phyloP scores from a whole-genome alignment of 2,888 invertebrate genomes.

The Diogma glabrata region DNA sequence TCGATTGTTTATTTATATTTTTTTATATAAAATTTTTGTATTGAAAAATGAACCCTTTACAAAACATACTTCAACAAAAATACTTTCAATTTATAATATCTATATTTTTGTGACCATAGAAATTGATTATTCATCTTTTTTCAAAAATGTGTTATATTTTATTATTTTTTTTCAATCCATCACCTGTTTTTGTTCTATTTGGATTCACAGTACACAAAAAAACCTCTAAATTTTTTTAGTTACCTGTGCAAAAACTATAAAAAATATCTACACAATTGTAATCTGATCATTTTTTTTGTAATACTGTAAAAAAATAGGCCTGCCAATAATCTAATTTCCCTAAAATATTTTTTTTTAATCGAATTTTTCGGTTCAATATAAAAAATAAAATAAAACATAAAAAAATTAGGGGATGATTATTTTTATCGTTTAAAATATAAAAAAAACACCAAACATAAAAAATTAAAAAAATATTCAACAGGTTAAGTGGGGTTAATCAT shows the following conservation, averaged over 20 bases:
- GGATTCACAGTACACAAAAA: background rate
- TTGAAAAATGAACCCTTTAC: background rate
- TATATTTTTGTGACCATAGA: too few species aligned
- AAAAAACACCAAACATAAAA: background rate
- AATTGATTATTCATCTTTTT: conserved; percentile 3
- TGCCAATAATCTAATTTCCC: conserved; percentile 4
- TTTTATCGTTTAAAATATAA: background rate
- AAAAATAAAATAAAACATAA: background rate
- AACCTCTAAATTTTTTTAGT: conserved; percentile 4
- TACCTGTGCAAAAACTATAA: conserved; percentile 1
- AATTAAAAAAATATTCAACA: background rate
- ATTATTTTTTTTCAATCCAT: conserved; percentile 2
- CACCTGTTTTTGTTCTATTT: conserved; percentile 6
- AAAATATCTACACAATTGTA: background rate
- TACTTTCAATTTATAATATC: too few species aligned
- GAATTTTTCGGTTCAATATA: conserved; percentile 2
- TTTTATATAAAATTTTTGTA: too few species aligned
- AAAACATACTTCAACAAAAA: conserved; percentile 1
- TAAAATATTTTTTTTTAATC: background rate
- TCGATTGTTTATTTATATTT: too few species aligned
- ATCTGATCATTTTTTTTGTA: background rate
- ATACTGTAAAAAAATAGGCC: too few species aligned
- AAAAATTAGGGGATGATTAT: background rate
- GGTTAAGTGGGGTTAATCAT: conserved; percentile 10
- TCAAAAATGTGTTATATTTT: too few species aligned